Percentiles rank a stretch among this genome's conserved stretches.
Evolutionary conservation across 2,888 invertebrate genomes (phyloP).

Genomic region (Drosophila kokeensis): DNA sequence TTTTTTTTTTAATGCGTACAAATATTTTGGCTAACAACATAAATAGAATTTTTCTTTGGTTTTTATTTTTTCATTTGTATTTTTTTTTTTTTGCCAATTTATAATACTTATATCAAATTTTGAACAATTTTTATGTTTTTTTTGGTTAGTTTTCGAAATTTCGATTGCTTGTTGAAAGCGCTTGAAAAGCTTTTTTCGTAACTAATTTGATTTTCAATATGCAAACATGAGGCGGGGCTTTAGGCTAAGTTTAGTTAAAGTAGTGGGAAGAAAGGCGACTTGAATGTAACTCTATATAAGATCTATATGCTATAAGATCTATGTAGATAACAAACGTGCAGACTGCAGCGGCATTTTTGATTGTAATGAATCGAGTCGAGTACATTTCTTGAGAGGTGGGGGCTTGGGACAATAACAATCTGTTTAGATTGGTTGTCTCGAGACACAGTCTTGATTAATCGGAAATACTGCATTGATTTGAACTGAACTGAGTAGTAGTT

Average conservation of each 20-base stretch:
- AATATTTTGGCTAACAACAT: conserved; percentile 70
- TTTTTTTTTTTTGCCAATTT: conserved; percentile 54
- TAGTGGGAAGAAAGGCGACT: conserved; percentile 48
- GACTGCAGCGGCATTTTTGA: conserved; percentile 27
- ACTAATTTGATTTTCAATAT: conserved; percentile 35
- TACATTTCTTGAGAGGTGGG: background rate
- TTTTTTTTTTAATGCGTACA: conserved; percentile 57
- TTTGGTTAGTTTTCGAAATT: conserved; percentile 5
- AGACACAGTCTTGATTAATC: conserved; percentile 31
- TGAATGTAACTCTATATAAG: conserved; percentile 39
- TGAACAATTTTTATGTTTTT: conserved; percentile 48
- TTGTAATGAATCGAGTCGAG: conserved; percentile 16
- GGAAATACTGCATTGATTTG: conserved; percentile 39
- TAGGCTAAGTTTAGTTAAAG: conserved; percentile 42
- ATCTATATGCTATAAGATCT: conserved; percentile 27
- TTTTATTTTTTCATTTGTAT: conserved; percentile 20
- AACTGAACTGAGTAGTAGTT: conserved; percentile 46
- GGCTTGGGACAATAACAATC: background rate
- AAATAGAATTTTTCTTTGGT: conserved; percentile 45
- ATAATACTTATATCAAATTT: conserved; percentile 67
- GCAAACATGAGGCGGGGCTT: conserved; percentile 45
- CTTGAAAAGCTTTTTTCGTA: conserved; percentile 57
- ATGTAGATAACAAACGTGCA: conserved; percentile 1
- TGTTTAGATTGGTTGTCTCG: conserved; percentile 13
- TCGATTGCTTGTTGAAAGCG: conserved; percentile 46